phyloP scores from a whole-genome alignment of 2,113 vertebrate species.

The Cynopterus brachyotis region DNA sequence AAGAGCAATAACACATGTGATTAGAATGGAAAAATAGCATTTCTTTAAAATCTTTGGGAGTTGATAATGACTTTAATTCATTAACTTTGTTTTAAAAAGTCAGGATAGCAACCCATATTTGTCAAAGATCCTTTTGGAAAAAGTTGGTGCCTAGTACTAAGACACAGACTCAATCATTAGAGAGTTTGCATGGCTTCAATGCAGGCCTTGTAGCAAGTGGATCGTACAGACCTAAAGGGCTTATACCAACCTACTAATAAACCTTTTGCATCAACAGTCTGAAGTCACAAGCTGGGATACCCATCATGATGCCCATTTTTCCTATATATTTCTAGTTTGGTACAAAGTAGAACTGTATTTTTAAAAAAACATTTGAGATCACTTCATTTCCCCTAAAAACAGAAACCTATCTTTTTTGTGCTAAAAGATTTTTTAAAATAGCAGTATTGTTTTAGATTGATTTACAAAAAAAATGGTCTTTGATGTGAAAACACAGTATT shows the following conservation, averaged over 20 bases:
- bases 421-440: background rate
- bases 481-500: background rate
- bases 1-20: background rate
- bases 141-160: background rate
- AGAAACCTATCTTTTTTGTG: background rate
- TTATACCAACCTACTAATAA: background rate
- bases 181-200: background rate
- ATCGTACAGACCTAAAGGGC: background rate
- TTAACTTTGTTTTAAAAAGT: background rate
- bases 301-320: background rate
- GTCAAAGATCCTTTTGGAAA: background rate
- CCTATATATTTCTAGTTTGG: background rate
- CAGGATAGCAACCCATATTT: background rate
- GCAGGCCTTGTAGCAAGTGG: background rate
- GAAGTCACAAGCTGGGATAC: background rate
- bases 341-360: background rate
- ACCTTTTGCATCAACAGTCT: background rate
- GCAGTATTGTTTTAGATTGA: background rate
- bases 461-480: background rate
- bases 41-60: background rate
- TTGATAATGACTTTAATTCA: background rate
- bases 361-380: background rate
- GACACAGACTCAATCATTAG: background rate
- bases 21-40: background rate
- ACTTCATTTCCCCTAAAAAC: conserved; percentile 1